Evolutionary conservation across 1,140 invertebrate genomes (phyloP).

Genomic region (Aphidius gifuensis): DNA sequence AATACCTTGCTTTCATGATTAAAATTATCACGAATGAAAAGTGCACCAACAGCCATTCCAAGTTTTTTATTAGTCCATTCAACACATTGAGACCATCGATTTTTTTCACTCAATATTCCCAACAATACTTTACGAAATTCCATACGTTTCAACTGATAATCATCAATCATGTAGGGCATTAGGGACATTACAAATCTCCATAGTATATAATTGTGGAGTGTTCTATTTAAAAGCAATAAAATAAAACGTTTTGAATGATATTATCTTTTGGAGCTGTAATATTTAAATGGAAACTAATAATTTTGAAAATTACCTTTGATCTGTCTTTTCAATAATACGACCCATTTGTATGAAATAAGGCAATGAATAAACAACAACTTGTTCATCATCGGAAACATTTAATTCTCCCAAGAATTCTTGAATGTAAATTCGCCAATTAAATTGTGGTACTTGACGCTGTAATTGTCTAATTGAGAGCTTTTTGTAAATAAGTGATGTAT

Average conservation of each 20-base stretch:
- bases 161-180: constrained; percentile 77
- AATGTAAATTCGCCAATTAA: constrained; percentile 78
- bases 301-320: constrained; percentile 59
- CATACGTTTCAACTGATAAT: constrained; percentile 72
- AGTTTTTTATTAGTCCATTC: constrained; percentile 84
- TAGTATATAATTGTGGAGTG: constrained; percentile 79
- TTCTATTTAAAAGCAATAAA: constrained; percentile 50
- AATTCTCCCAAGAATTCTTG: constrained; percentile 64
- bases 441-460: constrained; percentile 66
- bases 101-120: constrained; percentile 73
- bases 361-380: constrained; percentile 76
- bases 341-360: constrained; percentile 78
- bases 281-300: neutral
- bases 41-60: constrained; percentile 77
- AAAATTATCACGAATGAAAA: constrained; percentile 80
- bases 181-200: constrained; percentile 80
- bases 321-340: constrained; percentile 64
- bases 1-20: constrained; percentile 78
- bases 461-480: constrained; percentile 68
- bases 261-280: neutral
- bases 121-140: constrained; percentile 79
- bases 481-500: constrained; percentile 74
- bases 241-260: neutral
- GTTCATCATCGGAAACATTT: constrained; percentile 64
- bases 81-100: constrained; percentile 78